Base-by-base conservation (phyloP, 2,113 vertebrate species). In the Oryzias melastigma region DNA sequence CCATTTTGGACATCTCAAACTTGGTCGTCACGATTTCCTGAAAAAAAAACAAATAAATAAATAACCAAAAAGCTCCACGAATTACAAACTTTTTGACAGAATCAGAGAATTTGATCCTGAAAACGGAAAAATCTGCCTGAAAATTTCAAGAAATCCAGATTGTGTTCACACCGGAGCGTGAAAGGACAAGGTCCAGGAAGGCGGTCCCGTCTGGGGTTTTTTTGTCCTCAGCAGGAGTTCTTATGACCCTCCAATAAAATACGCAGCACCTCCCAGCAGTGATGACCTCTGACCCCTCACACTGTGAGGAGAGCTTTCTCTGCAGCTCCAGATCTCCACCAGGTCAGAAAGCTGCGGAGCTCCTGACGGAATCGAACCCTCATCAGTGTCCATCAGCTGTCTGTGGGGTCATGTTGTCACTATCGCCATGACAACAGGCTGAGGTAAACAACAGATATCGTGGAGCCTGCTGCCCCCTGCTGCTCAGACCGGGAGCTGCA, bases 1-100 rank as follows among this genome's bases (percentile, higher is more conserved):
- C 92, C 93, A 93, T 93, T 85, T 93, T 93, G 51, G 93, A 93
- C 90, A 93, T 93, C 85, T 93, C 93, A 52, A 92, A 92, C 61
- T 91, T 91, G 0, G 91, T 93, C 0, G 90, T 91, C 85, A 91
- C 80, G 15, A 71, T 90, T 82, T 93, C 93, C 92, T 93, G 80
- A 14, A 65, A 61, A 20, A 82, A 27, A 76, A 47, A 76, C 5
- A 12, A 4, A 2, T 3, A 2, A 19, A 5, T 63, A 13, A 5
- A 41, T 7, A 19, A 14, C 2, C 41, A 17, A 17, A 7, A 46
- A 41, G 13, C 19, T 27, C 25, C 25, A 5, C 25, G 5, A 5
- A 35, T 12, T 0, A 12, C 29, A 35, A 35, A 35, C 7, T 35
- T 35, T 27, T 1, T 35, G 29, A 35, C 29, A 10, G 8, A 35